These are phyloP conservation scores for Melieria crassipennis DNA, from an alignment of 2,888 invertebrate genomes.

Conservation along the genomic window DNA sequence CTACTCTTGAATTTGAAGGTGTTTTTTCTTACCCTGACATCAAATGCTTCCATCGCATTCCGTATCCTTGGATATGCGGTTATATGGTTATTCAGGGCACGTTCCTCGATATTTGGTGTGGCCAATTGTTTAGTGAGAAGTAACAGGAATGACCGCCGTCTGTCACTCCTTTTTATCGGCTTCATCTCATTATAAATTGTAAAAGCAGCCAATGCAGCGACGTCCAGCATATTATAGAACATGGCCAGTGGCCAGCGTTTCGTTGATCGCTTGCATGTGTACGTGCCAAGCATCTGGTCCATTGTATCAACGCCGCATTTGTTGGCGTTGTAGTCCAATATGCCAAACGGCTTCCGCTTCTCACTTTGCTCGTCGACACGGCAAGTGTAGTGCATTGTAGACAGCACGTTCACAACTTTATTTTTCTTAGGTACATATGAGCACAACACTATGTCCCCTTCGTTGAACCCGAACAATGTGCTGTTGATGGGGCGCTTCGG, in stretches of 20 bases:
- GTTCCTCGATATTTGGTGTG: conserved; percentile 29
- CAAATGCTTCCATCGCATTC: conserved; percentile 20
- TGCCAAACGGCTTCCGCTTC: conserved; percentile 2
- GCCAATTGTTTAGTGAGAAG: conserved; percentile 29
- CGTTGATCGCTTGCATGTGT: conserved; percentile 28
- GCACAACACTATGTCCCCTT: no score
- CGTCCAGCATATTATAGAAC: neutral
- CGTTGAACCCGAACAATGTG: no score
- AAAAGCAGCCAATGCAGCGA: neutral
- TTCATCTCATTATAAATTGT: conserved; percentile 1
- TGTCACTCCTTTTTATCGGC: conserved; percentile 1
- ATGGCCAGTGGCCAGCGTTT: conserved; percentile 32
- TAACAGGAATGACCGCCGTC: conserved; percentile 18
- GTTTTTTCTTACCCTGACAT: conserved; percentile 10
- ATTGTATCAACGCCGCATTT: neutral
- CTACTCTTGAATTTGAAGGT: neutral
- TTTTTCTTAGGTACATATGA: no score
- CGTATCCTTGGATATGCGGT: conserved; percentile 18
- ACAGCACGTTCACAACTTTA: neutral
- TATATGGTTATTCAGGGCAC: conserved; percentile 19
- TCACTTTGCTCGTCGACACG: conserved; percentile 20
- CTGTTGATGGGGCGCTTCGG: conserved; percentile 8
- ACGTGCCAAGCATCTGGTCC: conserved; percentile 21
- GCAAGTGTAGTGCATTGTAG: conserved; percentile 22
- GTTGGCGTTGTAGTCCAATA: no score